Percentiles rank a stretch among this genome's conserved stretches.
These are phyloP conservation scores for Cliona cf. orientalis DNA, from an alignment of 37 sponge, comb jelly and placozoan species.

Conservation along the genomic window DNA sequence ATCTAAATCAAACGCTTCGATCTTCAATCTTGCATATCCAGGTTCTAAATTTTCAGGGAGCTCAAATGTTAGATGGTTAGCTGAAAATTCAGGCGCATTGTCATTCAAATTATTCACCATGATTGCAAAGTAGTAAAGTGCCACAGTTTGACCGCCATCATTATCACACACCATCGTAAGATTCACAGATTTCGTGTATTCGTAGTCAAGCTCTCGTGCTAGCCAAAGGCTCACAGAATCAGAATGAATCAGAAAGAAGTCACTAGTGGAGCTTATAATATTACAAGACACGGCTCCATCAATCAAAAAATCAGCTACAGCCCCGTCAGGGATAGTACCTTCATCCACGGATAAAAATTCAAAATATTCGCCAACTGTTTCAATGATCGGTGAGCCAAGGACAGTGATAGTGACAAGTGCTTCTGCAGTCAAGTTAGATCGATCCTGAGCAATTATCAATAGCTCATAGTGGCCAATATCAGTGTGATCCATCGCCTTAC, in stretches of 20 bases:
- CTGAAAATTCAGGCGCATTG: background rate
- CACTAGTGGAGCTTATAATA: background rate
- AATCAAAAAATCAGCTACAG: background rate
- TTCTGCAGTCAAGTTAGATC: constrained; percentile 16
- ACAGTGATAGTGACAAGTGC: constrained; percentile 25
- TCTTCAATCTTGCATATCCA: background rate
- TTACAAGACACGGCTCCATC: background rate
- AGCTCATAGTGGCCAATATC: constrained; percentile 7
- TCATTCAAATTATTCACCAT: constrained; percentile 18
- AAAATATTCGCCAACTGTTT: background rate
- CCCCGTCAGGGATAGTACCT: background rate
- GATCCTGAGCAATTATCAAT: constrained; percentile 13
- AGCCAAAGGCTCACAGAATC: background rate
- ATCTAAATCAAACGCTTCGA: constrained; percentile 14
- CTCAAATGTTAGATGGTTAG: background rate
- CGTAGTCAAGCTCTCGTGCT: constrained; percentile 5
- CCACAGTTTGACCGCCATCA: background rate
- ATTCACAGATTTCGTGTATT: background rate
- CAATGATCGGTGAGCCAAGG: background rate
- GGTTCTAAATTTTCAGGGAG: constrained; percentile 15
- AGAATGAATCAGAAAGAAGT: background rate
- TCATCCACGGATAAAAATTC: background rate
- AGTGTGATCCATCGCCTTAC: background rate
- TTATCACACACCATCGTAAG: background rate
- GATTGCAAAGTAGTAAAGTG: background rate